Evolutionary conservation across 1,140 invertebrate species (phyloP).

Genomic region (Cylas formicarius): DNA sequence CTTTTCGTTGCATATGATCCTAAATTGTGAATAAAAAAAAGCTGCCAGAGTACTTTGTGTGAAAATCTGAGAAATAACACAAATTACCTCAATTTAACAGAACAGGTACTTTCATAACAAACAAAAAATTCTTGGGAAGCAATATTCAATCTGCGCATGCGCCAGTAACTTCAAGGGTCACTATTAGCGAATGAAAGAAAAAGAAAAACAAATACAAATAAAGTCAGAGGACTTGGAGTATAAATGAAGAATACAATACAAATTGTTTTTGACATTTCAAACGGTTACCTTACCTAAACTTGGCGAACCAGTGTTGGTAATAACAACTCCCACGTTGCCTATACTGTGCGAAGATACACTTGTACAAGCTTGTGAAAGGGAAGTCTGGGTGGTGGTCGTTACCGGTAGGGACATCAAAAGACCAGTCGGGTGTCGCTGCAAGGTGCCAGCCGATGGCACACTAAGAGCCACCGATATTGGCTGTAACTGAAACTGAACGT

Average conservation of each 20-base stretch:
- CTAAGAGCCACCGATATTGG: constrained; percentile 71
- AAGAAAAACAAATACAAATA: background rate
- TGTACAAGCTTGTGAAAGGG: constrained; percentile 41
- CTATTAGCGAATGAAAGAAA: no score
- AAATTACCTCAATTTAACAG: no score
- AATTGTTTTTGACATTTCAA: constrained; percentile 2
- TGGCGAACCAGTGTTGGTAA: constrained; percentile 48
- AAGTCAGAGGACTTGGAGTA: constrained; percentile 8
- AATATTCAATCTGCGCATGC: no score
- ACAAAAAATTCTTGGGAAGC: no score
- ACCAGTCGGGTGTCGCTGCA: constrained; percentile 35
- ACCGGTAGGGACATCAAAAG: constrained; percentile 43
- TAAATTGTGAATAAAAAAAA: no score
- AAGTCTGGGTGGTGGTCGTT: constrained; percentile 32
- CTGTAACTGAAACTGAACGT: constrained; percentile 62
- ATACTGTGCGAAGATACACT: constrained; percentile 32
- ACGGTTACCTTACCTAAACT: constrained; percentile 46
- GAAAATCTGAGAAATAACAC: no score
- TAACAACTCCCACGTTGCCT: constrained; percentile 46
- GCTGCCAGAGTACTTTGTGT: no score
- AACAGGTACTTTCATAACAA: no score
- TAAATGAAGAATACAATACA: constrained; percentile 1
- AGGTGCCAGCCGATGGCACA: constrained; percentile 46
- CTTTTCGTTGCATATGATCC: no score
- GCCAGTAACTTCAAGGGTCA: no score